Conservation (phyloP, 1,140 invertebrate genomes). For the Chymomyza costata region DNA sequence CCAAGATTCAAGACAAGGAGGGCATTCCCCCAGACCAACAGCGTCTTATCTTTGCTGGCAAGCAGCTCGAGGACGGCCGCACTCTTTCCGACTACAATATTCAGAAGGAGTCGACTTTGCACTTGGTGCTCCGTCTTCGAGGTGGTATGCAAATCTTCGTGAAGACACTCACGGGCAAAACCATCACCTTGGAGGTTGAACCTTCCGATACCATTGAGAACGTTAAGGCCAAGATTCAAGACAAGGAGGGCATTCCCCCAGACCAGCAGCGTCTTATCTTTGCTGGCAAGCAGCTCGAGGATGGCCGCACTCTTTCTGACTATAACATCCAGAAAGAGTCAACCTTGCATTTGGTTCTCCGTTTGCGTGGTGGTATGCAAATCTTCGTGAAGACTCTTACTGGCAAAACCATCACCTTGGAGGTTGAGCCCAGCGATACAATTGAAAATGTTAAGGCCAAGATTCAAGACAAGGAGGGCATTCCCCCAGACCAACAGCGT, state of each 20-base stretch:
- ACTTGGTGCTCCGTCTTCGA: constrained; percentile 88
- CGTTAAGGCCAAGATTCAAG: constrained; percentile 87
- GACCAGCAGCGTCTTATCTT: constrained; percentile 86
- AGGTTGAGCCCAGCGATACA: constrained; percentile 85
- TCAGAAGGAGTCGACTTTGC: constrained; percentile 92
- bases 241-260: constrained; percentile 84
- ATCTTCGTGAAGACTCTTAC: constrained; percentile 86
- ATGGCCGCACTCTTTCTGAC: constrained; percentile 86
- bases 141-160: constrained; percentile 91
- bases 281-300: constrained; percentile 87
- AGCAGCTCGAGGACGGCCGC: constrained; percentile 84
- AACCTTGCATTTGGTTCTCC: constrained; percentile 90
- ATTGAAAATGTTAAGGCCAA: constrained; percentile 88
- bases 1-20: constrained; percentile 85
- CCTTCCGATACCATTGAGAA: constrained; percentile 90
- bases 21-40: constrained; percentile 85
- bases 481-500: constrained; percentile 87
- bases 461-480: constrained; percentile 90
- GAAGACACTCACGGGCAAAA: constrained; percentile 88
- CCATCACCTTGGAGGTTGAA: constrained; percentile 88
- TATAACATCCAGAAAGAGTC: constrained; percentile 94
- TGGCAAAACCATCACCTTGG: constrained; percentile 85
- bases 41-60: constrained; percentile 80
- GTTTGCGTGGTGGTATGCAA: constrained; percentile 91
- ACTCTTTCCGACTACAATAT: constrained; percentile 89